Conservation (phyloP, 2,888 invertebrate genomes). For the Synanthedon tipuliformis region DNA sequence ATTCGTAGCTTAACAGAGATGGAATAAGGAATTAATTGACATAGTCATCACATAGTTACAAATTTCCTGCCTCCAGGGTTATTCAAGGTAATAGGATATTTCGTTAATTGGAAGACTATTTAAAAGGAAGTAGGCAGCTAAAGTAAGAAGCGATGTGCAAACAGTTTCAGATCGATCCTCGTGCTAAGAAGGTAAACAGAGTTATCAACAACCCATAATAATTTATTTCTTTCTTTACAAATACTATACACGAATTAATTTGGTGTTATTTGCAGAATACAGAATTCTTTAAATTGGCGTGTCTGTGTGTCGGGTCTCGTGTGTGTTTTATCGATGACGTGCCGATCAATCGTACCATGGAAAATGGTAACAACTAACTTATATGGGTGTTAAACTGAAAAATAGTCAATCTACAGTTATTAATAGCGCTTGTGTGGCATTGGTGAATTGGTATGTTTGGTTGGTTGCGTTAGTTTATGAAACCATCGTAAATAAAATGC, state of each 20-base stretch:
- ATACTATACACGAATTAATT: constrained; percentile 50
- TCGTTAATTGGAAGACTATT: constrained; percentile 61
- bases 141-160: constrained; percentile 39
- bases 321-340: no score
- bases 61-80: constrained; percentile 53
- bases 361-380: no score
- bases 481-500: no score
- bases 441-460: no score
- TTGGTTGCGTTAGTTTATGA: no score
- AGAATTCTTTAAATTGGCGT: no score
- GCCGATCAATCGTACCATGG: no score
- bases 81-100: constrained; percentile 41
- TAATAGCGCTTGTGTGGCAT: no score
- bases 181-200: constrained; percentile 33
- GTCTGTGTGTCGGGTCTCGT: no score
- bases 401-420: no score
- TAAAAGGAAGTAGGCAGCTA: constrained; percentile 20
- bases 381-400: no score
- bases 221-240: constrained; percentile 33
- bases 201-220: constrained; percentile 37
- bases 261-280: constrained; percentile 54
- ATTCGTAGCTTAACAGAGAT: constrained; percentile 34
- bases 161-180: constrained; percentile 36
- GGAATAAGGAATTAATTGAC: constrained; percentile 67
- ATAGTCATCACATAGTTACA: constrained; percentile 68